Percentiles rank a stretch among this genome's conserved stretches.
These are phyloP conservation scores for Anoplophora glabripennis DNA, from an alignment of 1,140 invertebrate species.

Conservation along the genomic window DNA sequence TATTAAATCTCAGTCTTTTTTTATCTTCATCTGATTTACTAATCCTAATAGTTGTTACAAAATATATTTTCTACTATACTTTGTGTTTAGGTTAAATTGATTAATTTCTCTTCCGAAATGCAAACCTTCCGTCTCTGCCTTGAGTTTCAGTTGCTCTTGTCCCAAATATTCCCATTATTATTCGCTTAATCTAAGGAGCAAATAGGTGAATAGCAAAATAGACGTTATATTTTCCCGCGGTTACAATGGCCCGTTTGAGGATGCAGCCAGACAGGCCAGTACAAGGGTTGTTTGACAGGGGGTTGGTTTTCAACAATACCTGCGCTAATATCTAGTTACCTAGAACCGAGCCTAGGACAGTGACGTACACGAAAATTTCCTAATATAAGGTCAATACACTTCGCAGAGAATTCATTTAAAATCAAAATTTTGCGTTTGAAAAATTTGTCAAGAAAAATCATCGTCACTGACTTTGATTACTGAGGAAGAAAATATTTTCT, in stretches of 20 bases:
- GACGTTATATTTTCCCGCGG: conserved; percentile 34
- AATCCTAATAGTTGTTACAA: no score
- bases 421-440: no score
- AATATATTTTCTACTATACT: no score
- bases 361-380: conserved; percentile 20
- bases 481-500: no score
- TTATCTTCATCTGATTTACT: no score
- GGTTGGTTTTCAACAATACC: conserved; percentile 31
- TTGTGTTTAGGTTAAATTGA: no score
- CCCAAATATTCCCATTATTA: conserved; percentile 2
- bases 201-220: conserved; percentile 21
- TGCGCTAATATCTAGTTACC: conserved; percentile 27
- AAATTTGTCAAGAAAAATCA: no score
- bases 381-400: neutral
- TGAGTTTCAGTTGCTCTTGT: neutral
- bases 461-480: no score
- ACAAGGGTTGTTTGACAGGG: conserved; percentile 29
- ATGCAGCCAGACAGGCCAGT: conserved; percentile 21
- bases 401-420: no score
- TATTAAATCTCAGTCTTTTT: no score
- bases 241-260: conserved; percentile 38
- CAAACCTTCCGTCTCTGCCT: no score
- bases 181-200: neutral
- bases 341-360: conserved; percentile 28
- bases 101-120: no score